Conservation (phyloP, 2,888 invertebrate species). For the Copidosoma aretas region DNA sequence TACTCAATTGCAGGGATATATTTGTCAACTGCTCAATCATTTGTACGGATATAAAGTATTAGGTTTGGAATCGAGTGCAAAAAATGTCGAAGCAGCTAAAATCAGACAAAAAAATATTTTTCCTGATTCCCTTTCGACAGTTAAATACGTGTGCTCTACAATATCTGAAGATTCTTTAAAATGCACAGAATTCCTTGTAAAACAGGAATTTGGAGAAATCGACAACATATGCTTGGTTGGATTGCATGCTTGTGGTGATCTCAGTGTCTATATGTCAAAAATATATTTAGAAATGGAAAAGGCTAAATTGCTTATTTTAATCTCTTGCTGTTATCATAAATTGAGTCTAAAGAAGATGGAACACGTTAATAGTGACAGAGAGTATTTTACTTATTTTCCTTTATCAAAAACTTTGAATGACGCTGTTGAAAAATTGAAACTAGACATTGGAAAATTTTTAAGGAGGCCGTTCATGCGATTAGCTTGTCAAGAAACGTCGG, state of each 20-base stretch:
- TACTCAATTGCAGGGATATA: constrained; percentile 69
- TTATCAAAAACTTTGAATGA: constrained; percentile 65
- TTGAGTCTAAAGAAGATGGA: constrained; percentile 59
- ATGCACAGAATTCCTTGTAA: constrained; percentile 62
- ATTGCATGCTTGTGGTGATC: constrained; percentile 80
- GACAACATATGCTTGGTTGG: constrained; percentile 66
- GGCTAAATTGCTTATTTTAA: constrained; percentile 69
- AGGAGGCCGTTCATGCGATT: constrained; percentile 74
- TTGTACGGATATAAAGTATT: constrained; percentile 69
- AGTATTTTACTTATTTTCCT: constrained; percentile 72
- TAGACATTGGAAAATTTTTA: constrained; percentile 63
- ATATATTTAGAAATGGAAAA: constrained; percentile 69
- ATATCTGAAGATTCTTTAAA: constrained; percentile 65
- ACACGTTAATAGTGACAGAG: constrained; percentile 39
- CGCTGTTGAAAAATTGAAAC: constrained; percentile 53
- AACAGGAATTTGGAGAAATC: constrained; percentile 59
- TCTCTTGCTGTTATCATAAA: constrained; percentile 85
- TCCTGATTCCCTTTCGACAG: constrained; percentile 63
- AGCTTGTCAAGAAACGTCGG: constrained; percentile 73
- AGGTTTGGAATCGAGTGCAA: constrained; percentile 72
- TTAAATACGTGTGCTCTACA: constrained; percentile 69
- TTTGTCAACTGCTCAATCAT: constrained; percentile 72
- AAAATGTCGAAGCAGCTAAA: constrained; percentile 67
- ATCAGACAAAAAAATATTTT: constrained; percentile 67
- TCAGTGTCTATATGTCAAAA: constrained; percentile 72